Conservation (phyloP, 2,797 vertebrate genomes). For the Loris lydekkerianus region DNA sequence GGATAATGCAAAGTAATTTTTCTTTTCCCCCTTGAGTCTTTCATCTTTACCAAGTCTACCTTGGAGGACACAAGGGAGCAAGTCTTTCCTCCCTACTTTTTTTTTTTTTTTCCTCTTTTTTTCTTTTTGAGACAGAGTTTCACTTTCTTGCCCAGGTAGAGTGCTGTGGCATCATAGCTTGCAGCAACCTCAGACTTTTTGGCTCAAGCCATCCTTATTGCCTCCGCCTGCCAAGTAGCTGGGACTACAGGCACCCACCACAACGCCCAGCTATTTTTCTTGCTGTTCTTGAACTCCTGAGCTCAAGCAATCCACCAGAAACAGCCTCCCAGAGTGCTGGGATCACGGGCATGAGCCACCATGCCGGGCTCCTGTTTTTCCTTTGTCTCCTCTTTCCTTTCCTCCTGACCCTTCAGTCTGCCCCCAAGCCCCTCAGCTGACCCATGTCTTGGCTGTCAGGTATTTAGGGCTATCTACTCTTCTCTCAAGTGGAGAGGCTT, state of each 20-base stretch:
- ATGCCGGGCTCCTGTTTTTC: background rate
- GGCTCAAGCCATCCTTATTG: no score
- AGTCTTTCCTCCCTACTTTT: background rate
- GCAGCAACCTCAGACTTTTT: no score
- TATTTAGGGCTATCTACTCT: background rate
- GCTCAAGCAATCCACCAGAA: no score
- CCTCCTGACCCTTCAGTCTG: background rate
- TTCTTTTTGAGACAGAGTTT: no score
- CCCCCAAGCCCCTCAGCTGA: background rate
- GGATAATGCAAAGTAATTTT: slow-evolving; percentile 10
- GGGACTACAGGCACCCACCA: no score
- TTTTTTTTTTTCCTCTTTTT: background rate
- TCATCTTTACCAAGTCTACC: background rate
- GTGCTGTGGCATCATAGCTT: no score
- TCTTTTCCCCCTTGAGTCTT: background rate
- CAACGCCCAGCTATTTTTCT: no score
- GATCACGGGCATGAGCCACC: no score
- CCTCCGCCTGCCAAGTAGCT: no score
- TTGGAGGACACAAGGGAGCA: background rate
- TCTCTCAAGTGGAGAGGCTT: background rate
- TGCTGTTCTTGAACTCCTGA: no score
- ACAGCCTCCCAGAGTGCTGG: no score
- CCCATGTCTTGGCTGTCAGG: background rate
- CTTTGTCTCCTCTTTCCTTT: background rate
- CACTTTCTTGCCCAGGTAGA: no score